Percentiles rank a stretch among this genome's conserved stretches.
Evolutionary conservation across 2,797 vertebrate species (phyloP).

Genomic region (Tamandua tetradactyla): DNA sequence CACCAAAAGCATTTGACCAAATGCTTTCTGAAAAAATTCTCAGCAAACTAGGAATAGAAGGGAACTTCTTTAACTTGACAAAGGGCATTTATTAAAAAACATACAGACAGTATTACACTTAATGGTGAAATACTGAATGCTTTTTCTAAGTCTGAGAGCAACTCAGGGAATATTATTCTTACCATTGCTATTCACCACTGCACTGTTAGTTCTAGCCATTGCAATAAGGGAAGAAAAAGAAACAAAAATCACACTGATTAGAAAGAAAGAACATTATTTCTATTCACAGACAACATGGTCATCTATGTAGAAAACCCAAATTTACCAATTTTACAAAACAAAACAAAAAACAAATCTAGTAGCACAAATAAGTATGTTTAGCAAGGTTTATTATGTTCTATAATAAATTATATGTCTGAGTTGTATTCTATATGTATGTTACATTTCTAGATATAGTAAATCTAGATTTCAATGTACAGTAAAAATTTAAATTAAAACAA

Average conservation of each 20-base stretch:
- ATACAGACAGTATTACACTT: no score
- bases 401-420: no score
- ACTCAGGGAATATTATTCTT: neutral
- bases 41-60: no score
- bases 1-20: no score
- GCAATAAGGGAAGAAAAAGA: neutral
- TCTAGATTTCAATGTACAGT: neutral
- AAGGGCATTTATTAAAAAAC: no score
- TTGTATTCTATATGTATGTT: no score
- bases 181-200: neutral
- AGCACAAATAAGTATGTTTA: neutral
- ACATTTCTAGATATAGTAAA: no score
- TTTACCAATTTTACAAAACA: neutral
- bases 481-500: neutral
- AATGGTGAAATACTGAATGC: no score
- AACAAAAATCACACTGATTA: neutral
- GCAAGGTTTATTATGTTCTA: neutral
- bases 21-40: no score
- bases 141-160: neutral
- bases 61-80: no score
- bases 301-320: neutral
- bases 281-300: neutral
- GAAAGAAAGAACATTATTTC: neutral
- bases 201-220: neutral
- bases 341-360: neutral